Conservation (phyloP, 2,113 vertebrate genomes). For the Gymnarchus niloticus region DNA sequence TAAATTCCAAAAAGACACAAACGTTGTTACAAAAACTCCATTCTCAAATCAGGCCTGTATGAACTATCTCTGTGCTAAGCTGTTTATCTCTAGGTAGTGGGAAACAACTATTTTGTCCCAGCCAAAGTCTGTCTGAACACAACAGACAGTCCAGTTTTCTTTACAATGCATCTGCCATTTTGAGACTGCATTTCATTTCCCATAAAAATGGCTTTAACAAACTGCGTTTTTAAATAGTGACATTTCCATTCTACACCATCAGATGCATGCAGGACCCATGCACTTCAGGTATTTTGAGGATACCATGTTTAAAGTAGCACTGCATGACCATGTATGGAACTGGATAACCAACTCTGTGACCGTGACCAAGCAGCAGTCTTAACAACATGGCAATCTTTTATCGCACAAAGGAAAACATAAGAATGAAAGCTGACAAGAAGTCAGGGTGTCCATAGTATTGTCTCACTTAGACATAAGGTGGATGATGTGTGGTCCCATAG, state of each 20-base stretch:
- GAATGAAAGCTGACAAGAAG: background rate
- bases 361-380: background rate
- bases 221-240: too few relatives aligned
- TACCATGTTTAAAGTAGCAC: background rate
- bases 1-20: background rate
- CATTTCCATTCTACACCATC: too few relatives aligned
- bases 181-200: background rate
- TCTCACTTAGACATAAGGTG: background rate
- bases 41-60: background rate
- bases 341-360: background rate
- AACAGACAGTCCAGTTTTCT: background rate
- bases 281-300: too few relatives aligned
- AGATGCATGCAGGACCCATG: too few relatives aligned
- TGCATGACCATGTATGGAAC: background rate
- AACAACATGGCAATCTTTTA: background rate
- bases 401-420: background rate
- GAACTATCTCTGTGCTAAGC: background rate
- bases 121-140: background rate
- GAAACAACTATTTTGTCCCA: background rate
- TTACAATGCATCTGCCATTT: background rate
- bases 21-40: background rate
- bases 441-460: background rate
- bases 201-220: background rate
- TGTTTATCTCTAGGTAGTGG: background rate
- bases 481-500: background rate